Conservation (phyloP, 2,113 vertebrate species). For the Sylvilagus bachmani region DNA sequence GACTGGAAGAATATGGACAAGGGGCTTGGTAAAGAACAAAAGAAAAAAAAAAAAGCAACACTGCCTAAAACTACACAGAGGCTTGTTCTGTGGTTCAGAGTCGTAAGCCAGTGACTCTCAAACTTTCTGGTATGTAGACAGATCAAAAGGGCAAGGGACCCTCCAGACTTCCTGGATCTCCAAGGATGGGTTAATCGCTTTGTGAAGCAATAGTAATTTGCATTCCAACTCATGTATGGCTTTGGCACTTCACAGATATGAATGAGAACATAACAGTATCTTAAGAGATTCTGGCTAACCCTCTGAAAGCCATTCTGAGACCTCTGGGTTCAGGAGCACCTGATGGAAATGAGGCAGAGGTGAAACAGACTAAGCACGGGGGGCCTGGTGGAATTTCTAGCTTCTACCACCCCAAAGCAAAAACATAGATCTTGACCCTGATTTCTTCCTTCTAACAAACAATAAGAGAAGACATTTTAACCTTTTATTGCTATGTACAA, state of each 20-base stretch:
- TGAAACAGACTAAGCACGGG: neutral
- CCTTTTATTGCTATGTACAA: conserved; percentile 22
- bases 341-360: neutral
- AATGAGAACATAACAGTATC: neutral
- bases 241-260: neutral
- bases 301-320: conserved; percentile 16
- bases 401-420: neutral
- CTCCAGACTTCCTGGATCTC: neutral
- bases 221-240: conserved; percentile 1
- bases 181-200: neutral
- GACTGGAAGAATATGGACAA: neutral
- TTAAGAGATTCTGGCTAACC: neutral
- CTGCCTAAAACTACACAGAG: neutral
- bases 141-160: neutral
- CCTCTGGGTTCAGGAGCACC: neutral
- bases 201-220: neutral
- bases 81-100: neutral
- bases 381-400: neutral
- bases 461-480: conserved; percentile 31
- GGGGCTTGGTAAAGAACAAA: neutral
- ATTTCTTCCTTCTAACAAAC: conserved; percentile 20
- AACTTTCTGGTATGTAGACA: neutral
- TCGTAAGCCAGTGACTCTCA: neutral
- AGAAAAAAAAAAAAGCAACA: neutral
- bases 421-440: conserved; percentile 1